Evolutionary conservation across 2,113 vertebrate genomes (phyloP), one percentile per base, ranked within the genome.

Genomic region (Dasyurus viverrinus): DNA sequence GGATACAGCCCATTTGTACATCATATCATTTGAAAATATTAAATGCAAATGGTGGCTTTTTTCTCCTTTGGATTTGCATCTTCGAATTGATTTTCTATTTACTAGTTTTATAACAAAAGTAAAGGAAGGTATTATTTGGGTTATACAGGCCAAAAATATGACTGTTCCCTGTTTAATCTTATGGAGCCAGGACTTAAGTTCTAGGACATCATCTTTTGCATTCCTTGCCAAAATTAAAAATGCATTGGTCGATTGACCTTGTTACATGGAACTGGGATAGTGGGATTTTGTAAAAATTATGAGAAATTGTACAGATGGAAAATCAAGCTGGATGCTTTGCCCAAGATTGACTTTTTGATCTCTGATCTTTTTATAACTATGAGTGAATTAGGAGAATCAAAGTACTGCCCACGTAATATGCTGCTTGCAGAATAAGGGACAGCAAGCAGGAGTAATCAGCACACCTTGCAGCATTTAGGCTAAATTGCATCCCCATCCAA

Each of bases 11-110:
- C 90, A 54, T 96, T n/a, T 89, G 22, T 94, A 89, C 89, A n/a
- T 97, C 84, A 36, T 96, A 68, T 93, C 94, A 57, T 36, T 46
- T 94, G 94, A 68, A 89, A 92, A 95, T 53, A 93, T 90, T 93
- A 42, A 92, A 25, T 53, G 6, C 93, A 42, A 96, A 94, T 91
- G 93, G 53, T 57, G 60, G 89, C 84, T 96, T 90, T 52, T 36
- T 36, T 30, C 30, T 89, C 92, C 46, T 57, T 89, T 92, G 60
- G 48, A 93, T 92, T 90, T 36, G 14, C n/a, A 0, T 93, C 93
- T 93, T 89, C 54, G n/a, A 42, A 95, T 93, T 91, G 76, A 91
- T 97, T 7, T 16, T 12, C 8, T 90, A 90, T 95, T 93, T 90
- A 53, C 68, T 90, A 89, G 42, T 91, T 89, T 46, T 92, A 57